Evolutionary conservation across 2,888 invertebrate genomes (phyloP).

Genomic region (Aspidiotus rigidus): DNA sequence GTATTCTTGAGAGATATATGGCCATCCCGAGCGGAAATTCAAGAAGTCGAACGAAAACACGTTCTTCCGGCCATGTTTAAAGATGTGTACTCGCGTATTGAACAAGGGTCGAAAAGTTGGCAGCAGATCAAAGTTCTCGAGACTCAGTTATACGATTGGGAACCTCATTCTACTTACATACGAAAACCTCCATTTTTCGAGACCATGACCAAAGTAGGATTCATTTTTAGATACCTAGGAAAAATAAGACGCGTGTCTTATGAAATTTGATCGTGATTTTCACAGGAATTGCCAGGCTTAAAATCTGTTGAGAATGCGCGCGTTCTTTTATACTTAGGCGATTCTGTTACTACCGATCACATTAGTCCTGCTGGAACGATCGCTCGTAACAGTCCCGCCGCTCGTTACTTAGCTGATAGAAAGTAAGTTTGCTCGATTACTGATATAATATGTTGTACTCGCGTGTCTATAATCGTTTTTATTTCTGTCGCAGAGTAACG

Average conservation of each 20-base stretch:
- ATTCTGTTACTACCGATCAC: conserved; percentile 97
- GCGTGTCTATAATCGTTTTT: neutral
- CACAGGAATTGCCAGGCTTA: conserved; percentile 53
- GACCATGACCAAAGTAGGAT: conserved; percentile 57
- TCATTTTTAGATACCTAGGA: conserved; percentile 2
- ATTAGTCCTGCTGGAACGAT: conserved; percentile 98
- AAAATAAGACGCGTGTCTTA: neutral
- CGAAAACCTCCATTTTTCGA: conserved; percentile 94
- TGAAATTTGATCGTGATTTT: neutral
- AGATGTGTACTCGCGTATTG: conserved; percentile 75
- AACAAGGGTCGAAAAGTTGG: conserved; percentile 79
- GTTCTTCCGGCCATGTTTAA: conserved; percentile 97
- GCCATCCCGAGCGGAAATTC: conserved; percentile 86
- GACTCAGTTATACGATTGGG: conserved; percentile 86
- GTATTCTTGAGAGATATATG: conserved; percentile 90
- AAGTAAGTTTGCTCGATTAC: conserved; percentile 49
- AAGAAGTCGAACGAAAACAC: conserved; percentile 71
- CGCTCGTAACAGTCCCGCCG: conserved; percentile 87
- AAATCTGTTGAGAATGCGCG: conserved; percentile 61
- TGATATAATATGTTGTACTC: too few species aligned
- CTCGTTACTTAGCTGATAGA: conserved; percentile 61
- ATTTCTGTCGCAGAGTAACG: conserved; percentile 54
- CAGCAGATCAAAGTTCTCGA: conserved; percentile 67
- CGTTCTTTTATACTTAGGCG: conserved; percentile 78
- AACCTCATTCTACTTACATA: conserved; percentile 81